Evolutionary conservation across 1,140 invertebrate species (phyloP).

Genomic region (Eueides isabella): DNA sequence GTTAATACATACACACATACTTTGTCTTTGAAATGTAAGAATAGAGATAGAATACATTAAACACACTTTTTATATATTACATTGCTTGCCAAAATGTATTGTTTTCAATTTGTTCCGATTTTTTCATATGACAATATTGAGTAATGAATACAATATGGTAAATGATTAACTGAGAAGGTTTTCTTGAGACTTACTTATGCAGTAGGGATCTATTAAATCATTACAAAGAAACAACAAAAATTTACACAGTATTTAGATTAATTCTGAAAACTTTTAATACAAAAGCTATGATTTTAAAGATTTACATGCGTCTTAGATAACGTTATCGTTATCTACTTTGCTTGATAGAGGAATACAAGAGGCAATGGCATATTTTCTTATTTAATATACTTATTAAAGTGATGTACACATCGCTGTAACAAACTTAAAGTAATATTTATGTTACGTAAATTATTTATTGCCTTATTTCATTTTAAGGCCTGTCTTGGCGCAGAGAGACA

Average conservation of each 20-base stretch:
- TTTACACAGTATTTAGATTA: not conserved
- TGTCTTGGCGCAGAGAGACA: too few species aligned
- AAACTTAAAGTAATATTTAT: not conserved
- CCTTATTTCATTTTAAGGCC: too few species aligned
- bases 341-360: not conserved
- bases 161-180: too few species aligned
- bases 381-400: not conserved
- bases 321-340: not conserved
- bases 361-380: not conserved
- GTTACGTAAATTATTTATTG: too few species aligned
- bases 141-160: too few species aligned
- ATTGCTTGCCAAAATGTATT: too few species aligned
- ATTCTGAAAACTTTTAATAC: not conserved
- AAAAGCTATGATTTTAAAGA: not conserved
- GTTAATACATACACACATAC: too few species aligned
- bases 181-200: not conserved
- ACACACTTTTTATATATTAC: too few species aligned
- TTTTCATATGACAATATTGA: not conserved
- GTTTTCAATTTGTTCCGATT: too few species aligned
- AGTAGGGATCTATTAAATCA: not conserved
- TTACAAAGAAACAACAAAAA: conserved; percentile 3
- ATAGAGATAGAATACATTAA: too few species aligned
- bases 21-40: too few species aligned
- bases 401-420: too few species aligned
- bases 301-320: not conserved